Conservation (phyloP, 2,888 invertebrate genomes). For the Gymnoscelis rufifasciata region DNA sequence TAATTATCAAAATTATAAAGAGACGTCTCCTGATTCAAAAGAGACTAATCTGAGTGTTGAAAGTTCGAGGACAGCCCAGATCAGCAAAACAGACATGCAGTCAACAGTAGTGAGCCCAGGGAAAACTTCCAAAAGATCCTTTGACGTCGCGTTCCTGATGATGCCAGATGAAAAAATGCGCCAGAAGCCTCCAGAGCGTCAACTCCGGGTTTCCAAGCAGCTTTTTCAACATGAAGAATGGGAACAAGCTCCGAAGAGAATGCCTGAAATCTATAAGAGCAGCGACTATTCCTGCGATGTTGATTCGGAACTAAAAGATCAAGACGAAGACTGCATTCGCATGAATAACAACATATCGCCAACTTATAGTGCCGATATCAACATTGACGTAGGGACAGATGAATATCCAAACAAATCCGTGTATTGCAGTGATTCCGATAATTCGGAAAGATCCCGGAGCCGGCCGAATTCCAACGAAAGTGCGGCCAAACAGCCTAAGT, state of each 20-base stretch:
- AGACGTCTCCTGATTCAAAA: constrained; percentile 69
- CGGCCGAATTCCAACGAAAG: constrained; percentile 77
- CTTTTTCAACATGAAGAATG: constrained; percentile 71
- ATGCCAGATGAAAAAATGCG: constrained; percentile 90
- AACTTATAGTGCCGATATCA: constrained; percentile 68
- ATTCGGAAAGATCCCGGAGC: constrained; percentile 70
- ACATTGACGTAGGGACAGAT: constrained; percentile 75
- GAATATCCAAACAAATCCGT: constrained; percentile 70
- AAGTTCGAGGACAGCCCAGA: constrained; percentile 72
- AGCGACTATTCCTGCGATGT: constrained; percentile 62
- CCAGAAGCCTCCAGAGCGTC: constrained; percentile 80
- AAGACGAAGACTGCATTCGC: constrained; percentile 64
- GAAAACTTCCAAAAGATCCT: constrained; percentile 85
- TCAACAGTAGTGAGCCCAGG: constrained; percentile 52
- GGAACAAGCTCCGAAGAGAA: constrained; percentile 64
- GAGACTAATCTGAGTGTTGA: constrained; percentile 65
- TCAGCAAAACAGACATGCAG: constrained; percentile 59
- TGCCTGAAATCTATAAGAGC: constrained; percentile 68
- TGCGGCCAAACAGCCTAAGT: constrained; percentile 73
- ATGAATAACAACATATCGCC: constrained; percentile 71
- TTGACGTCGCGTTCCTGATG: constrained; percentile 94
- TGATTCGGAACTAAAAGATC: constrained; percentile 56
- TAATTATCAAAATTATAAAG: constrained; percentile 72
- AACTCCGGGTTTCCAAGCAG: constrained; percentile 73
- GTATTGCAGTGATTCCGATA: constrained; percentile 74